Evolutionary conservation across 2,888 invertebrate species (phyloP).

Genomic region (Tetanocera ferruginea): DNA sequence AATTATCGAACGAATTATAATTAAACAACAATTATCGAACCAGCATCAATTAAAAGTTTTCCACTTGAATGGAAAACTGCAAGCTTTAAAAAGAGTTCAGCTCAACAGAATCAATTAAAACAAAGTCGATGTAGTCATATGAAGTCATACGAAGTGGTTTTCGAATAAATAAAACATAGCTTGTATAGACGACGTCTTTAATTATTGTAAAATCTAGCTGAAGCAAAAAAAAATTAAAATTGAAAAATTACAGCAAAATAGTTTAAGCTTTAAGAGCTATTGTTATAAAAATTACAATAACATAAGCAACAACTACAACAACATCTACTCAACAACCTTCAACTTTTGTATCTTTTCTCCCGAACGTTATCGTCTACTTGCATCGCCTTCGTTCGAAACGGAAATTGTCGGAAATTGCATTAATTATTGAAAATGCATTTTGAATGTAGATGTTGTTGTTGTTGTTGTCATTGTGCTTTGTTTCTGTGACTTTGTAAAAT

Average conservation of each 20-base stretch:
- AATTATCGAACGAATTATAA: too few species aligned
- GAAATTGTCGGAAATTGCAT: conserved; percentile 12
- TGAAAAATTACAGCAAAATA: neutral
- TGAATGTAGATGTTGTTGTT: neutral
- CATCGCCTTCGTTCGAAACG: conserved; percentile 22
- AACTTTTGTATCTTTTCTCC: conserved; percentile 12
- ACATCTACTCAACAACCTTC: conserved; percentile 14
- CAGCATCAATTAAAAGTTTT: too few species aligned
- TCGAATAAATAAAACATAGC: neutral
- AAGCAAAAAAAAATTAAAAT: neutral
- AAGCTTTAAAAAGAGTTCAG: too few species aligned
- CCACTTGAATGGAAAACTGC: too few species aligned
- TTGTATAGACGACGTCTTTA: neutral
- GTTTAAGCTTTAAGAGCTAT: neutral
- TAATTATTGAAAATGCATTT: conserved; percentile 28
- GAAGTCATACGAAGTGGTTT: neutral
- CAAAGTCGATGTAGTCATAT: neutral
- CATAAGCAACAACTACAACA: conserved; percentile 22
- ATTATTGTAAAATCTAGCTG: neutral
- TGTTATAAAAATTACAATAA: neutral
- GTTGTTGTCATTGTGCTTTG: neutral
- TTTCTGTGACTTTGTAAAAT: conserved; percentile 9
- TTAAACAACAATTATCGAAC: too few species aligned
- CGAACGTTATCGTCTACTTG: neutral
- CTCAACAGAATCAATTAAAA: neutral